Evolutionary conservation across 2,797 vertebrate species (phyloP).

Genomic region (Oreochromis mossambicus): DNA sequence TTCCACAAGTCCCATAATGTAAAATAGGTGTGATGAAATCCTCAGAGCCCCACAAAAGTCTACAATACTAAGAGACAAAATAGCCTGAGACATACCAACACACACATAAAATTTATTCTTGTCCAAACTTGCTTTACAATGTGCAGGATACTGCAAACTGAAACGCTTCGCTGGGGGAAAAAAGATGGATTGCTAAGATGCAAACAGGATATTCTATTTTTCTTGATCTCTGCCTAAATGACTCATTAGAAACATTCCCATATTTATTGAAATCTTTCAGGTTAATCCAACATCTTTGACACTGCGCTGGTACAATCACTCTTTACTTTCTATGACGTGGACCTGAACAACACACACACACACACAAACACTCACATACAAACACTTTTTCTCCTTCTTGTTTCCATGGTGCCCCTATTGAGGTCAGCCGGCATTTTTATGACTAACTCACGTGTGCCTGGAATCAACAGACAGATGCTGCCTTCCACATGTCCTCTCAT

Average conservation of each 20-base stretch:
- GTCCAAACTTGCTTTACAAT: neutral
- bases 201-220: neutral
- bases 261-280: neutral
- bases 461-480: slow-evolving; percentile 62
- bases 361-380: neutral
- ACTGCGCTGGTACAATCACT: neutral
- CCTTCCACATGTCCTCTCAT: slow-evolving; percentile 12
- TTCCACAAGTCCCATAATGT: accelerated
- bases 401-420: slow-evolving; percentile 66
- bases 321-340: neutral
- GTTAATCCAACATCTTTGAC: neutral
- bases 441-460: slow-evolving; percentile 49
- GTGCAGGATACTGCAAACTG: neutral
- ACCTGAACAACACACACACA: neutral
- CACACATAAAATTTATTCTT: neutral
- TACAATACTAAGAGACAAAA: neutral
- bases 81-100: neutral
- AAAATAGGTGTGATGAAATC: neutral
- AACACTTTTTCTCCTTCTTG: slow-evolving; percentile 10
- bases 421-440: slow-evolving; percentile 65
- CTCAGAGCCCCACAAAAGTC: neutral
- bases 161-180: accelerated
- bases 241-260: neutral
- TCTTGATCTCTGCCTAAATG: neutral
- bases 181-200: neutral